Evolutionary conservation across 2,797 vertebrate genomes (phyloP).

Genomic region (Microctenopoma lineatum): DNA sequence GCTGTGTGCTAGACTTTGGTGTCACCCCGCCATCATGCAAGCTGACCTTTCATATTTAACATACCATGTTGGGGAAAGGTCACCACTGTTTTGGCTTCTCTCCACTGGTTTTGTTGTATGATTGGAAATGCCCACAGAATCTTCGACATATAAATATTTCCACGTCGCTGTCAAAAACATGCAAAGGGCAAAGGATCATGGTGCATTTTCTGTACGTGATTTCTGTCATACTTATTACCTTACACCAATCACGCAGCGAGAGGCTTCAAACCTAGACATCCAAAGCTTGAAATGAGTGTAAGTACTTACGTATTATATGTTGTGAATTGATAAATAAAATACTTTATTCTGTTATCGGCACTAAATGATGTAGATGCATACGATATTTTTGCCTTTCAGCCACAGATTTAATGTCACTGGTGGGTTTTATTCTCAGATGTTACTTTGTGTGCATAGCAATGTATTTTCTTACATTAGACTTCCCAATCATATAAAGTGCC

Average conservation of each 20-base stretch:
- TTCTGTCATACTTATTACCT: conserved; percentile 41
- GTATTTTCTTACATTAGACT: conserved; percentile 74
- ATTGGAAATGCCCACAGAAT: conserved; percentile 75
- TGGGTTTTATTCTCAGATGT: conserved; percentile 21
- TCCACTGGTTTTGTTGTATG: conserved; percentile 81
- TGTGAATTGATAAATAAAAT: conserved; percentile 48
- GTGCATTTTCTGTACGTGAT: conserved; percentile 57
- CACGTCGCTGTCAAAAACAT: conserved; percentile 73
- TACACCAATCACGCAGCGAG: conserved; percentile 26
- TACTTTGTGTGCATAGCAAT: conserved; percentile 39
- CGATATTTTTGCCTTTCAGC: conserved; percentile 33
- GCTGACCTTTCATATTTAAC: conserved; percentile 87
- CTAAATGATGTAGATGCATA: conserved; percentile 46
- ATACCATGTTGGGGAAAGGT: conserved; percentile 86
- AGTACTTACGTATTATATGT: conserved; percentile 59
- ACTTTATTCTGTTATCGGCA: conserved; percentile 42
- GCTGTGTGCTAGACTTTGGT: conserved; percentile 53
- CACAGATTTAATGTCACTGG: conserved; percentile 48
- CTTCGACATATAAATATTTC: conserved; percentile 78
- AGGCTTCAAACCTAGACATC: conserved; percentile 13
- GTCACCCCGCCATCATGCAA: conserved; percentile 42
- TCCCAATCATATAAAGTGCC: conserved; percentile 73
- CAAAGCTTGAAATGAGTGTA: conserved; percentile 57
- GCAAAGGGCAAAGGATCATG: conserved; percentile 76
- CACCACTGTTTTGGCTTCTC: conserved; percentile 83